Conservation (phyloP, 2,113 vertebrate genomes). For the Phyllopteryx taeniolatus region DNA sequence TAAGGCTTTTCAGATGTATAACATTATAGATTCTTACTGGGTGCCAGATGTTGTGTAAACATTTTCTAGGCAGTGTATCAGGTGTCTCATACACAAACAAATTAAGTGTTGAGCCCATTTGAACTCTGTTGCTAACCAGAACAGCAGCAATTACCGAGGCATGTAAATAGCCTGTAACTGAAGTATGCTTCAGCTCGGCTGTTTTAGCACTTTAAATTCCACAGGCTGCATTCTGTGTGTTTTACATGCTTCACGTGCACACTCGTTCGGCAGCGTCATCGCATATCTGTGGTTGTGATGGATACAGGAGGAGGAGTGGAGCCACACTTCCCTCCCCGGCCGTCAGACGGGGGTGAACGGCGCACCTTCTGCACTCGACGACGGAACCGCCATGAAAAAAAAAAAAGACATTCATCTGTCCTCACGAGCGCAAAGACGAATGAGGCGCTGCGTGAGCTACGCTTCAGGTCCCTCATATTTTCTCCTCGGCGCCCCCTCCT, state of each 20-base stretch:
- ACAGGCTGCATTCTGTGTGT: slow-evolving; percentile 12
- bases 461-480: slow-evolving; percentile 66
- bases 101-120: not conserved
- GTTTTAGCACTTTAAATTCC: not conserved
- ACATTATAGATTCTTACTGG: too few relatives aligned
- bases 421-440: slow-evolving; percentile 58
- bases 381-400: slow-evolving; percentile 64
- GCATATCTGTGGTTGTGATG: slow-evolving; percentile 53
- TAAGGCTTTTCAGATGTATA: too few relatives aligned
- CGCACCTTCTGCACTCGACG: slow-evolving; percentile 53
- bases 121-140: not conserved
- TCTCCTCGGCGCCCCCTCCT: slow-evolving; percentile 39
- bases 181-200: not conserved
- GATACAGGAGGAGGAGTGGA: slow-evolving; percentile 47
- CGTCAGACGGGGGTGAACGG: slow-evolving; percentile 54
- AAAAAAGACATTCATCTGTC: slow-evolving; percentile 67
- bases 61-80: not conserved
- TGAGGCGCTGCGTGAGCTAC: slow-evolving; percentile 55
- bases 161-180: not conserved
- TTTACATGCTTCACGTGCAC: slow-evolving; percentile 33
- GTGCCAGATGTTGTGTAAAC: too few relatives aligned
- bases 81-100: not conserved
- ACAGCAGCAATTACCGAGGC: not conserved
- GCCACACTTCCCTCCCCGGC: slow-evolving; percentile 50
- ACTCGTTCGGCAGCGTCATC: slow-evolving; percentile 29